A percentile compares a stretch with the other conserved stretches of the same genome.
Evolutionary conservation across 2,888 invertebrate genomes (phyloP).

Genomic region (Tinea semifulvella): DNA sequence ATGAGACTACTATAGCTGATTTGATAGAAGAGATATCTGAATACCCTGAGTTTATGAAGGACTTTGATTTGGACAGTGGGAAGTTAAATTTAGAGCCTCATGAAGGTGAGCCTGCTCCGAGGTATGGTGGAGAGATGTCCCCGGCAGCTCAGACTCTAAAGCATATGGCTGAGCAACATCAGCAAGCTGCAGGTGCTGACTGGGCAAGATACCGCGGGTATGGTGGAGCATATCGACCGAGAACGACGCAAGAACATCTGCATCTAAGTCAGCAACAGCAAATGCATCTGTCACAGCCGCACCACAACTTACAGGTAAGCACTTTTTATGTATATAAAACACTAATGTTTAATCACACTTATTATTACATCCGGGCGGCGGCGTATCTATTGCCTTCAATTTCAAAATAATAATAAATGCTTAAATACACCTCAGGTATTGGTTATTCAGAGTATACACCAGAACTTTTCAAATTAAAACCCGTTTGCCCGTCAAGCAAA

Average conservation of each 20-base stretch:
- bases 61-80: constrained; percentile 73
- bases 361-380: too few relatives aligned
- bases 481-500: too few relatives aligned
- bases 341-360: too few relatives aligned
- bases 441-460: too few relatives aligned
- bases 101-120: constrained; percentile 60
- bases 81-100: constrained; percentile 50
- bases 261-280: constrained; percentile 91
- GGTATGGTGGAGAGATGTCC: constrained; percentile 75
- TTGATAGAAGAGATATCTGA: constrained; percentile 88
- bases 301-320: constrained; percentile 81
- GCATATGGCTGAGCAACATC: constrained; percentile 97
- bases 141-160: constrained; percentile 95
- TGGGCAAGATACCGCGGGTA: constrained; percentile 65
- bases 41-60: constrained; percentile 84
- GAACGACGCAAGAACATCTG: constrained; percentile 50
- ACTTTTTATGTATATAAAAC: too few relatives aligned
- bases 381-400: too few relatives aligned
- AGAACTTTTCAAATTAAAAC: too few relatives aligned
- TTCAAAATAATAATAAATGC: too few relatives aligned
- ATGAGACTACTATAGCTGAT: constrained; percentile 83
- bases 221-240: constrained; percentile 64
- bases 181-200: constrained; percentile 74
- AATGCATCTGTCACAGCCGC: constrained; percentile 84
- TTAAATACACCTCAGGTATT: too few relatives aligned